Base-by-base conservation (phyloP, 2,113 vertebrate genomes). In the Siniperca chuatsi region DNA sequence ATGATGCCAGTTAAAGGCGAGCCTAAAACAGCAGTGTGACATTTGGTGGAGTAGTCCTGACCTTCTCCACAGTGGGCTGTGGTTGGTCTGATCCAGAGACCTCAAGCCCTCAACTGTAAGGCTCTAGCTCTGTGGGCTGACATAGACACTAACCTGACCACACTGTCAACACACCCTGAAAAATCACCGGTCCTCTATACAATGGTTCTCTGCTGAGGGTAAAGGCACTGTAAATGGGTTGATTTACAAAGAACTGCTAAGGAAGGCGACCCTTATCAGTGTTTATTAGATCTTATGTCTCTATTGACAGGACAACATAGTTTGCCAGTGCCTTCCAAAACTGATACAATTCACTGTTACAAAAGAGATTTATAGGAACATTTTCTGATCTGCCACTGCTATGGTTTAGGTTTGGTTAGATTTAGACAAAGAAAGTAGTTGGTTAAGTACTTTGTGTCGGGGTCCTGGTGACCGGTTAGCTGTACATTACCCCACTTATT, bases 1-100 rank as follows among this genome's bases (percentile, higher is more conserved):
- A 78, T 83, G 82, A 75, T 70, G 70, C 23, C 64, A 61, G 81
- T 69, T 73, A 37, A 85, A 79, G 52, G 18, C 8, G 0, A 68
- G 76, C 68, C 80, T 87, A 89, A 91, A 90, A 88, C 82, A 83
- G 90, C 73, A 90, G 80, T 55, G 70, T 87, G 88, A 87, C 88
- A 89, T 91, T 90, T 91, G 72, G 60, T 82, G 83, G 72, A 76
- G 69, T 69, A 87, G 81, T 65, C 48, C 66, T 92, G 91, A 92
- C 90, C 91, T 91, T 91, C 81, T 87, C 84, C 25, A 29, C 57
- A 79, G 75, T 62, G 62, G 73, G 68, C 83, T 90, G 90, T 89
- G 92, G 92, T 87, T 77, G 29, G 40, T 89, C 86, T 86, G 77
- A 91, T 85, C 68, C 72, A 76, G 40, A 79, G 81, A 73, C 82